Evolutionary conservation across 2,888 invertebrate genomes (phyloP), one percentile per base, ranked within the genome.

Genomic region (Drymonia ruficornis): DNA sequence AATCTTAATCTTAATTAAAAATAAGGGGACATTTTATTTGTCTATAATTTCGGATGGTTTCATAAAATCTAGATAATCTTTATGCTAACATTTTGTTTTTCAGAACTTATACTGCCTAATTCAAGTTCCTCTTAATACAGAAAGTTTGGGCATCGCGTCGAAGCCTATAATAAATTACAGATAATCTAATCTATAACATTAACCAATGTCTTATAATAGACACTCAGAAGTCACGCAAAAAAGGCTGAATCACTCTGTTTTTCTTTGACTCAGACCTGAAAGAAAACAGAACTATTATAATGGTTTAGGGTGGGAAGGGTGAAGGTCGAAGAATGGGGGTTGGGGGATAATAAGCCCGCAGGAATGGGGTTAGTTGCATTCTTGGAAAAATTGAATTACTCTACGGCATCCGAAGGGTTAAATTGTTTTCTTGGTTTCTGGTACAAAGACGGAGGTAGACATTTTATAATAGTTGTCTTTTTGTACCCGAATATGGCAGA

Each of bases 351-450:
- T 65, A 59, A 61, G 64, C 52, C 15, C 19, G 47, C 51, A 50
- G 50, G 55, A 64, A 64, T 70, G 59, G 55, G 56, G 50, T 61
- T 56, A 70, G 59, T 62, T 70, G 71, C 71, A 70, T 68, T 65
- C 62, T 56, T 56, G 54, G 57, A 59, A 70, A 67, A 65, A 64
- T 59, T 67, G 58, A 64, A 61, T 59, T 67, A 59, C 67, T 53
- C 54, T 44, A 51, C 44, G 71, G 68, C 48, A 61, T 64, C 67
- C 53, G 54, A 40, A 63, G 64, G 67, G 65, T 67, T 61, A 44
- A 49, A 49, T 38, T 46, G 29, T 12, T 12, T 46, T 46, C 7
- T 28, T n/a, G 11, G 29, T 29, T 46, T 4, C 18, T 42, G 11
- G 16, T 9, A 12, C 16, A 9, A 15, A 40, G 16, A 18, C 18